Conservation (phyloP, 2,113 vertebrate genomes). For the Illadopsis cleaveri region DNA sequence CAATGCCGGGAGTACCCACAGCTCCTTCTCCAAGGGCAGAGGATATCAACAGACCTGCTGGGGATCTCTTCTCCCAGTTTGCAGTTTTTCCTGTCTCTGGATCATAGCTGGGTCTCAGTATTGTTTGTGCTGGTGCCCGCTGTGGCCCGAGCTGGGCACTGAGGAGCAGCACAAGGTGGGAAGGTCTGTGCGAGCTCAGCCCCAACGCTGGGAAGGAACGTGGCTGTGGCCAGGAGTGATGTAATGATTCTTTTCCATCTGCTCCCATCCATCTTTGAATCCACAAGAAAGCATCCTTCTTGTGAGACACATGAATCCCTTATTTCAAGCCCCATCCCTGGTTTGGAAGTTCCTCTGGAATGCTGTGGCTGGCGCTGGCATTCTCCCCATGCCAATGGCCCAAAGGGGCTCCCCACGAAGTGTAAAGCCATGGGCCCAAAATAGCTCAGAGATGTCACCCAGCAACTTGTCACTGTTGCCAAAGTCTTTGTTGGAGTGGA, state of each 20-base stretch:
- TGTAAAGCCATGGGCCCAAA: not conserved
- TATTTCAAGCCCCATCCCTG: not conserved
- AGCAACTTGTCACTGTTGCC: not conserved
- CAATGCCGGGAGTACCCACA: fast-evolving
- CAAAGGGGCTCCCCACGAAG: not conserved
- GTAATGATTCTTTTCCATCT: not conserved
- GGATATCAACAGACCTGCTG: not conserved
- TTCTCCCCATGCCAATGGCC: not conserved
- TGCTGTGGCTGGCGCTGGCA: not conserved
- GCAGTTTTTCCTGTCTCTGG: not conserved
- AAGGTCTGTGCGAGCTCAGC: not conserved
- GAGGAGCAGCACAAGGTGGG: not conserved
- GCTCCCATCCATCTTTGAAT: not conserved
- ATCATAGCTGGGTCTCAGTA: fast-evolving
- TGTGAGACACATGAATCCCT: not conserved
- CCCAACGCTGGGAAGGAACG: fast-evolving
- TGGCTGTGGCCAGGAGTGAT: not conserved
- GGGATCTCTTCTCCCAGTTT: not conserved
- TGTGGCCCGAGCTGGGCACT: not conserved
- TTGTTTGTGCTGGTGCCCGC: not conserved
- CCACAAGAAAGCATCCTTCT: not conserved
- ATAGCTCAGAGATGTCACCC: constrained; percentile 19
- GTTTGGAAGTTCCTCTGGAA: not conserved
- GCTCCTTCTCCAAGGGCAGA: not conserved
- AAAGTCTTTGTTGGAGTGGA: constrained; percentile 9